Evolutionary conservation across 1,140 invertebrate species (phyloP).

Genomic region (Alviniconcha marisindica): DNA sequence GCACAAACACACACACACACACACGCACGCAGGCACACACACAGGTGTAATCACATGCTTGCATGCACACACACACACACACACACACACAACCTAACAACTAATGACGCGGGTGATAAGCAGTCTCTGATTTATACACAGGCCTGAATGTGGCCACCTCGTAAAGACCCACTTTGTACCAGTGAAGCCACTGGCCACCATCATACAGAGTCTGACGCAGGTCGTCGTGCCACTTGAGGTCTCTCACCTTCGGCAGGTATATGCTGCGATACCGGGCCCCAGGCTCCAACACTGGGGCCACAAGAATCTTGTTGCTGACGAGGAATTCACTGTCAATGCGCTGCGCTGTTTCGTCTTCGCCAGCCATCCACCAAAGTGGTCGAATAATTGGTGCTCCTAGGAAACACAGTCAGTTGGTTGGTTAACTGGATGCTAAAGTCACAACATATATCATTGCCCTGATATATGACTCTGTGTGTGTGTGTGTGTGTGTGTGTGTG

Average conservation of each 20-base stretch:
- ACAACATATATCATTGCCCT: too few relatives aligned
- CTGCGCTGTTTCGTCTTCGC: conserved; percentile 86
- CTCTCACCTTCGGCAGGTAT: conserved; percentile 77
- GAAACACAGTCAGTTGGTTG: too few relatives aligned
- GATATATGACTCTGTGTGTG: too few relatives aligned
- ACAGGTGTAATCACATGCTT: too few relatives aligned
- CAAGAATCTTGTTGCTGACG: conserved; percentile 87
- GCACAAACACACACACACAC: not conserved
- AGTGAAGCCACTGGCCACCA: conserved; percentile 59
- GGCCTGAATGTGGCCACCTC: conserved; percentile 59
- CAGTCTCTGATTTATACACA: not conserved
- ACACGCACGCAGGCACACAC: not conserved
- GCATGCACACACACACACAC: not conserved
- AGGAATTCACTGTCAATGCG: conserved; percentile 89
- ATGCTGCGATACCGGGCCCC: conserved; percentile 82
- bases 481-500: too few relatives aligned
- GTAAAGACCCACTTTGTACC: conserved; percentile 52
- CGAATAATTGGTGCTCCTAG: conserved; percentile 79
- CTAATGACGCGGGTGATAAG: not conserved
- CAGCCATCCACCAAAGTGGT: conserved; percentile 95
- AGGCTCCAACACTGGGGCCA: conserved; percentile 87
- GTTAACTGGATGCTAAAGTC: too few relatives aligned
- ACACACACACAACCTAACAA: not conserved
- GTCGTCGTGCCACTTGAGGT: conserved; percentile 53
- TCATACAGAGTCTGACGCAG: conserved; percentile 39